Base-by-base conservation (phyloP, 2,888 invertebrate species). In the Rotaria magnacalcarata region DNA sequence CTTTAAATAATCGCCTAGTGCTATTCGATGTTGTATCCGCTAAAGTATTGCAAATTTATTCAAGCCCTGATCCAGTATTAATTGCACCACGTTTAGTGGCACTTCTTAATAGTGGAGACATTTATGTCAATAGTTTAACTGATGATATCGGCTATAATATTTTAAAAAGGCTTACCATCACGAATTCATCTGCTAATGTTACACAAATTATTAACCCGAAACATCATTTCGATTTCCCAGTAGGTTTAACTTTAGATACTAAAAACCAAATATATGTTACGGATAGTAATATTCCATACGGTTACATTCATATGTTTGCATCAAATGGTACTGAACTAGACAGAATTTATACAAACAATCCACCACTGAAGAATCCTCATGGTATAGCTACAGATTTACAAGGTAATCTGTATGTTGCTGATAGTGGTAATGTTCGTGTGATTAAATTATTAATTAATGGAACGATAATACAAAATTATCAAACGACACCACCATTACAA, bases 241-340 rank as follows among this genome's bases (percentile, higher is more conserved):
- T 67, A 27, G 67, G 67, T 14, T 67, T 67, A 67, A 27, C 67
- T n/a, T 27, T 67, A 27, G 19, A 34, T 24, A n/a, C 2, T 2
- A 27, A 67, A n/a, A 27, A 10, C 27, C 27, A n/a, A 67, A n/a
- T 67, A 14, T 67, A 27, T 67, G 67, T 67, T 67, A n/a, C 67
- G 8, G 67, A 67, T 67, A 27, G 27, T 34, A 27, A 67, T 67
- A 14, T 67, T 67, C 67, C 67, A n/a, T 67, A 67, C 19, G 27
- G 67, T 24, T 67, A 67, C 67, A 67, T 67, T 67, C 67, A 67
- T 67, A 67, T 27, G 27, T 67, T 67, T 67, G 67, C n/a, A 67
- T 27, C 27, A 16, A 67, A 67, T n/a, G 67, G 27, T 67, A 67
- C 67, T 34, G 27, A 67, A 67, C 4, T 27, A 27, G 67, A 11